A percentile compares a stretch with the other conserved stretches of the same genome.
Conservation (phyloP, 2,113 vertebrate genomes). For the Mobula birostris region DNA sequence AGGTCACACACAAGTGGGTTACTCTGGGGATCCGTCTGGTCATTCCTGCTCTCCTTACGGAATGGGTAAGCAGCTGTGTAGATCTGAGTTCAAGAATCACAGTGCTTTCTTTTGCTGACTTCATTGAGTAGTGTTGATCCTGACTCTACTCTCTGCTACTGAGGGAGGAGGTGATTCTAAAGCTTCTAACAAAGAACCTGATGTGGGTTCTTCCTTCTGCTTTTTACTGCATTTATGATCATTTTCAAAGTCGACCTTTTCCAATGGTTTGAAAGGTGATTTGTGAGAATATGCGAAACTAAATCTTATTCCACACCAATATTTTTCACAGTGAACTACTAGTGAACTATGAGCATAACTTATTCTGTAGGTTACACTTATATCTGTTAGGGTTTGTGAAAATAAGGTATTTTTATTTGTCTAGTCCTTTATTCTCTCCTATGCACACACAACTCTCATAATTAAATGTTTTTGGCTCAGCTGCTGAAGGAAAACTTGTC, state of each 20-base stretch:
- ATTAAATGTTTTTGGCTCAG: no score
- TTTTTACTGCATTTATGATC: no score
- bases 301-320: no score
- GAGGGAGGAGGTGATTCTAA: not conserved
- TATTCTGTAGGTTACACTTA: no score
- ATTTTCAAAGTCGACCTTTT: not conserved
- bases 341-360: not conserved
- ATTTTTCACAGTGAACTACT: not conserved
- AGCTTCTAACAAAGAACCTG: no score
- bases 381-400: not conserved
- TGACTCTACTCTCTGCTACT: not conserved
- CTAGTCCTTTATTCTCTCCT: not conserved
- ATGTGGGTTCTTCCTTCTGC: no score
- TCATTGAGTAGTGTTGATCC: not conserved
- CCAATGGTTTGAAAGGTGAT: not conserved
- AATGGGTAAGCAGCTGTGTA: not conserved
- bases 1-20: no score
- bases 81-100: not conserved
- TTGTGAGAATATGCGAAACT: not conserved
- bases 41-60: not conserved
- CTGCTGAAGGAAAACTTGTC: not conserved
- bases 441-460: not conserved
- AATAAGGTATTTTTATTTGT: not conserved
- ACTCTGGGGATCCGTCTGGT: not conserved
- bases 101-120: not conserved